These are phyloP conservation scores for Phengaris arion DNA, from an alignment of 2,888 invertebrate species.

Conservation along the genomic window DNA sequence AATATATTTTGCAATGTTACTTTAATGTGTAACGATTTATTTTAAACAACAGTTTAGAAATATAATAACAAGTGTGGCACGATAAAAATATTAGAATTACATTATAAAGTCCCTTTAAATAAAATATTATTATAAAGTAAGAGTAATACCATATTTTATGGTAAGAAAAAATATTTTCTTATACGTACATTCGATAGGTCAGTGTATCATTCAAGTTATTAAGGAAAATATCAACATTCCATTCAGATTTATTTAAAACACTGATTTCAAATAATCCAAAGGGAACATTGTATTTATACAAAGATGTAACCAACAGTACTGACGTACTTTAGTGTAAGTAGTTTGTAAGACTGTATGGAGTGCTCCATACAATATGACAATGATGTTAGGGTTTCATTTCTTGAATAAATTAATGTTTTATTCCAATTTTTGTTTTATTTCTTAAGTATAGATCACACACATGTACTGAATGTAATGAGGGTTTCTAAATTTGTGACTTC, in stretches of 20 bases:
- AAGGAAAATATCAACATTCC: conserved; percentile 26
- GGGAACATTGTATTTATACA: conserved; percentile 31
- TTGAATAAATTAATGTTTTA: conserved; percentile 42
- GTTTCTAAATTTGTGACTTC: too few species aligned
- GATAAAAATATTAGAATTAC: background rate
- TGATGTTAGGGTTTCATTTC: conserved; percentile 38
- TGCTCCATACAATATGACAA: conserved; percentile 38
- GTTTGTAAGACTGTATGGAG: conserved; percentile 38
- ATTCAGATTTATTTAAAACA: conserved; percentile 13
- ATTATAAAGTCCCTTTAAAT: background rate
- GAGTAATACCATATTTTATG: background rate
- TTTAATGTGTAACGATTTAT: conserved; percentile 5
- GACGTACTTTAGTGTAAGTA: conserved; percentile 38
- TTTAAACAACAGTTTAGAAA: background rate
- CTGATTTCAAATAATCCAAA: conserved; percentile 2
- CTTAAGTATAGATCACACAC: background rate
- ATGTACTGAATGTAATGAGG: too few species aligned
- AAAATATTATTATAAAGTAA: background rate
- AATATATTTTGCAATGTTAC: background rate
- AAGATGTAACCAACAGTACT: conserved; percentile 23
- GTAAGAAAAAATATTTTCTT: conserved; percentile 2
- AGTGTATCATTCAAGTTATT: conserved; percentile 9
- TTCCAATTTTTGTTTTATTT: conserved; percentile 34
- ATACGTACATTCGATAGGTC: background rate
- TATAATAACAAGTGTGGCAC: background rate